Conservation (phyloP, 2,113 vertebrate species). For the Nannobrachium achirus region DNA sequence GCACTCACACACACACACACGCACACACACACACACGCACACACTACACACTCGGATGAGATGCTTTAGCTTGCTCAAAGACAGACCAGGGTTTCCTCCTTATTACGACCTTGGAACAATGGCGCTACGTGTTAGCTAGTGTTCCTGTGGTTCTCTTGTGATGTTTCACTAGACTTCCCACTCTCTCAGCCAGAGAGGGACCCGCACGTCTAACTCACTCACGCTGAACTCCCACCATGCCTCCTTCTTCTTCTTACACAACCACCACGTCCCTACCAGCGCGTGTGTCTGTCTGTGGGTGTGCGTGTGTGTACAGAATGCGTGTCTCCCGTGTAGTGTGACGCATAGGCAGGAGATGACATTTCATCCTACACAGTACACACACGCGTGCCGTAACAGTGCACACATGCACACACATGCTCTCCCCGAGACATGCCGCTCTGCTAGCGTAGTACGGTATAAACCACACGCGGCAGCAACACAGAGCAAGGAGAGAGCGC, state of each 20-base stretch:
- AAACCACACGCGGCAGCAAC: slow-evolving; percentile 63
- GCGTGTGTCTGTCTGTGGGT: slow-evolving; percentile 26
- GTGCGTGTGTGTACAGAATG: slow-evolving; percentile 65
- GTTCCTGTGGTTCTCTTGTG: slow-evolving; percentile 38
- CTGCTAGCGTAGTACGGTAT: slow-evolving; percentile 63
- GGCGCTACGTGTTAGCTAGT: no score
- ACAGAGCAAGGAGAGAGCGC: no score
- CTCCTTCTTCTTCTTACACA: slow-evolving; percentile 68
- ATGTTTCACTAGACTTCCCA: slow-evolving; percentile 31
- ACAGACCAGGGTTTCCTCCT: no score
- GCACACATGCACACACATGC: slow-evolving; percentile 55
- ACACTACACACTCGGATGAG: background rate
- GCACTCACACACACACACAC: slow-evolving; percentile 19
- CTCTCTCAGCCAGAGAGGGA: slow-evolving; percentile 15
- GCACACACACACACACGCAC: slow-evolving; percentile 21
- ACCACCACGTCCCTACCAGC: slow-evolving; percentile 69
- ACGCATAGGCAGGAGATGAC: slow-evolving; percentile 72
- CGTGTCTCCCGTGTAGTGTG: no score
- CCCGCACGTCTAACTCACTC: slow-evolving; percentile 67
- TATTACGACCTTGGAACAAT: no score
- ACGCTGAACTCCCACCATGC: slow-evolving; percentile 58
- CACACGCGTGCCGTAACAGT: slow-evolving; percentile 8
- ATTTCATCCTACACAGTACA: slow-evolving; percentile 73
- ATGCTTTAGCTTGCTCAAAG: slow-evolving; percentile 1
- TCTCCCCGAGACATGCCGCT: slow-evolving; percentile 67